Evolutionary conservation across 2,888 invertebrate species (phyloP).

Genomic region (Cyclophora albipunctata): DNA sequence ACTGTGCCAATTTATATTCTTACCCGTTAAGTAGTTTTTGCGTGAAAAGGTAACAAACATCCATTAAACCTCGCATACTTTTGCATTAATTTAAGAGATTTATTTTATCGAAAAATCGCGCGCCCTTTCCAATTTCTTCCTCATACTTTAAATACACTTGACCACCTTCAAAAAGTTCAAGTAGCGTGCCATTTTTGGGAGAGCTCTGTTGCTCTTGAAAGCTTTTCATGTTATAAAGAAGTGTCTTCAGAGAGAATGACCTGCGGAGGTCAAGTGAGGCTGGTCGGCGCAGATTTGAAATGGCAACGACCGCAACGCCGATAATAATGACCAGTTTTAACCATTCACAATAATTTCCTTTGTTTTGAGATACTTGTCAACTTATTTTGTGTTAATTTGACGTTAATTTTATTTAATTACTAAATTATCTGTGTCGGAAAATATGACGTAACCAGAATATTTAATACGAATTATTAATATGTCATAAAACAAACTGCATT

Average conservation of each 20-base stretch:
- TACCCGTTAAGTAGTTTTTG: no score
- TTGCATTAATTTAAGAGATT: no score
- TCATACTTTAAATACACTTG: background rate
- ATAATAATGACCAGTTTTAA: constrained; percentile 20
- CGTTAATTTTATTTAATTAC: no score
- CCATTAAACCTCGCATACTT: no score
- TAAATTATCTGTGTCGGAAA: no score
- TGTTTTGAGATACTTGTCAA: no score
- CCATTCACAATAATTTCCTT: constrained; percentile 4
- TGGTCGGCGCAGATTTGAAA: constrained; percentile 37
- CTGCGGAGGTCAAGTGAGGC: constrained; percentile 19
- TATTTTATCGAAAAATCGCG: background rate
- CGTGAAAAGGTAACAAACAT: no score
- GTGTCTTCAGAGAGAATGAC: constrained; percentile 18
- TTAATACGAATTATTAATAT: no score
- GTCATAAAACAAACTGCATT: no score
- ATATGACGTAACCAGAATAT: no score
- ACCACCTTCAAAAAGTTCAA: constrained; percentile 20
- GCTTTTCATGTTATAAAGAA: constrained; percentile 8
- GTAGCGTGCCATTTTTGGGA: constrained; percentile 18
- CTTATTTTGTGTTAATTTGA: no score
- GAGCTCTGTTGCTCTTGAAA: constrained; percentile 16
- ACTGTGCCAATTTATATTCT: no score
- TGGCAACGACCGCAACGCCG: constrained; percentile 51
- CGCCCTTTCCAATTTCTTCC: constrained; percentile 1